Evolutionary conservation across 1,140 invertebrate genomes (phyloP).

Genomic region (Camponotus pennsylvanicus): DNA sequence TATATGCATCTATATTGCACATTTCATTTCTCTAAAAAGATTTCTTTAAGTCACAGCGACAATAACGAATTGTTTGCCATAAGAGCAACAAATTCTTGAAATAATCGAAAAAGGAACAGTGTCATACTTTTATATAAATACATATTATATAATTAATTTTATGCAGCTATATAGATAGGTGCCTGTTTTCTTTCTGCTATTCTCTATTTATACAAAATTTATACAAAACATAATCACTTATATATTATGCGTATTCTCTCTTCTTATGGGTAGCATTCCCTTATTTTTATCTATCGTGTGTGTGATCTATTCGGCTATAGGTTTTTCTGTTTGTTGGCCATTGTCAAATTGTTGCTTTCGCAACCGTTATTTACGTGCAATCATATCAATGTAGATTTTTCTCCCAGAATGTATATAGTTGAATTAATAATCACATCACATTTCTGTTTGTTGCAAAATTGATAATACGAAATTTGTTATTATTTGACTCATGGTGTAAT

Average conservation of each 20-base stretch:
- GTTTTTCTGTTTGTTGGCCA: too few species aligned
- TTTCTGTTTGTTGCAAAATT: too few species aligned
- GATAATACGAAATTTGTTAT: too few species aligned
- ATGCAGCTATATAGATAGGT: not conserved
- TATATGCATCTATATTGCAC: not conserved
- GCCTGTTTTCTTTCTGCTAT: slow-evolving; percentile 7
- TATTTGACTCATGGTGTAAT: too few species aligned
- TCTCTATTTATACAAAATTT: not conserved
- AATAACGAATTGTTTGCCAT: slow-evolving; percentile 24
- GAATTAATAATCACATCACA: too few species aligned
- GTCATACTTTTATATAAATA: slow-evolving; percentile 4
- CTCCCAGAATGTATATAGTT: too few species aligned
- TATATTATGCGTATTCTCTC: not conserved
- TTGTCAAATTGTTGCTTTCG: too few species aligned
- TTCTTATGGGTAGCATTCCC: too few species aligned
- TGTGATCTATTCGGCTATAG: too few species aligned
- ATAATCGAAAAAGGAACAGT: not conserved
- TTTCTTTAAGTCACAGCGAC: slow-evolving; percentile 4
- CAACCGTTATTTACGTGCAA: too few species aligned
- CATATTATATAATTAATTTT: slow-evolving; percentile 35
- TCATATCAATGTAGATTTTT: too few species aligned
- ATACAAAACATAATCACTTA: not conserved
- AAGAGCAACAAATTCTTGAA: slow-evolving; percentile 15
- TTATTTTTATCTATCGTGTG: too few species aligned
- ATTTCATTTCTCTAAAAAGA: not conserved